A percentile compares a stretch with the other conserved stretches of the same genome.
phyloP scores from a whole-genome alignment of 2,797 vertebrate genomes.

The Centroberyx gerrardi region DNA sequence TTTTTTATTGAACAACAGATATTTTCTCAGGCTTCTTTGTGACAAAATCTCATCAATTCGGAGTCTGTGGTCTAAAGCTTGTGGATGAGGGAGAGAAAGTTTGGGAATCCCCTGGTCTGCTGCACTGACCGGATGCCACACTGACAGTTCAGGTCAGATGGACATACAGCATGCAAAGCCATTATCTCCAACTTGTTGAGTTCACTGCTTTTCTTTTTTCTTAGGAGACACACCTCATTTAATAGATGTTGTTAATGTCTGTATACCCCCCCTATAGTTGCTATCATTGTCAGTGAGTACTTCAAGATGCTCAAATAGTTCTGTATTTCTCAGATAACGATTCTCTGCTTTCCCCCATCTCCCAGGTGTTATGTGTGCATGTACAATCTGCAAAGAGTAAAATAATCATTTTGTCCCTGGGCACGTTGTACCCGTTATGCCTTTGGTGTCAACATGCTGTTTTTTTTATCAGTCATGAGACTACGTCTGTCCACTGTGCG shows the following conservation, averaged over 20 bases:
- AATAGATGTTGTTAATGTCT: slow-evolving; percentile 23
- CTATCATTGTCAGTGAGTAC: background rate
- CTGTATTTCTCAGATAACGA: background rate
- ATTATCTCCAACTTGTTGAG: slow-evolving; percentile 12
- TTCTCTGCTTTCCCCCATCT: slow-evolving; percentile 18
- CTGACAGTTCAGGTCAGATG: background rate
- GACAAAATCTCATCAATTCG: background rate
- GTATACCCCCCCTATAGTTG: background rate
- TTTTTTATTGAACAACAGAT: slow-evolving; percentile 25
- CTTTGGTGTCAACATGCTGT: slow-evolving; percentile 64
- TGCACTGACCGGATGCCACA: slow-evolving; percentile 6
- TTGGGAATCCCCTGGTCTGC: background rate
- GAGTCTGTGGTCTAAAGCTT: background rate
- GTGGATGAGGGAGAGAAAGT: background rate
- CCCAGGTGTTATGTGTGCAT: slow-evolving; percentile 19
- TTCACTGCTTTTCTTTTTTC: background rate
- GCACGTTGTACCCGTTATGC: slow-evolving; percentile 56
- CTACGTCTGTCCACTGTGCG: slow-evolving; percentile 67
- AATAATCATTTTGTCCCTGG: slow-evolving; percentile 49
- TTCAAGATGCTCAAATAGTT: background rate
- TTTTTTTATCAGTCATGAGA: slow-evolving; percentile 77
- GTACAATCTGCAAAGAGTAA: slow-evolving; percentile 41
- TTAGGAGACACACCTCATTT: background rate
- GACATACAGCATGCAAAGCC: slow-evolving; percentile 3
- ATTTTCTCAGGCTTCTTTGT: slow-evolving; percentile 26